Conservation (phyloP, 1,140 invertebrate genomes). For the Drosophila subobscura region DNA sequence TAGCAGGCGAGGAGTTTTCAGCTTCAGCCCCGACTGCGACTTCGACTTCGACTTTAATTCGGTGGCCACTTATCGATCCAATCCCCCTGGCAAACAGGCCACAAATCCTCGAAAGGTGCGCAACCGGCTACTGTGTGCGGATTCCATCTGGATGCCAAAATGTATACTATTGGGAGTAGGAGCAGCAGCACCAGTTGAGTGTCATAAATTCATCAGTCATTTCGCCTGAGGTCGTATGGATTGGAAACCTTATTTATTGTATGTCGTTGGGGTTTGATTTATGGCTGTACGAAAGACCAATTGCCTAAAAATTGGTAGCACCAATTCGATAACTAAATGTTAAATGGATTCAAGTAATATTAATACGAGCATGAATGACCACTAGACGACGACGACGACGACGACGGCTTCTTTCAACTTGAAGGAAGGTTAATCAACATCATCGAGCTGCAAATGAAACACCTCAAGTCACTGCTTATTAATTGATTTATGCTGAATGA, state of each 20-base stretch:
- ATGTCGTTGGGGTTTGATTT: constrained; percentile 59
- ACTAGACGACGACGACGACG: constrained; percentile 10
- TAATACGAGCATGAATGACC: constrained; percentile 12
- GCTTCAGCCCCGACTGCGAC: neutral
- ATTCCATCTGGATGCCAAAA: constrained; percentile 56
- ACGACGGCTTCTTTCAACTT: constrained; percentile 57
- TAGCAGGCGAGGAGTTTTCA: constrained; percentile 38
- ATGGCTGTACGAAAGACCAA: constrained; percentile 42
- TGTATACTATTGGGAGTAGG: constrained; percentile 40
- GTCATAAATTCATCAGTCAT: constrained; percentile 79
- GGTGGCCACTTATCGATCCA: constrained; percentile 36
- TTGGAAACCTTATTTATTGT: constrained; percentile 36
- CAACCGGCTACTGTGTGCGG: constrained; percentile 60
- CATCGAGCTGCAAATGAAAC: constrained; percentile 2
- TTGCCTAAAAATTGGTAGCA: constrained; percentile 45
- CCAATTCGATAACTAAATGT: constrained; percentile 54
- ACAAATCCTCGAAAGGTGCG: constrained; percentile 46
- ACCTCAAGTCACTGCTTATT: constrained; percentile 51
- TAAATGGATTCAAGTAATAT: constrained; percentile 32
- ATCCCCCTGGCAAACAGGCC: constrained; percentile 19
- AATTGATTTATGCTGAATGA: constrained; percentile 61
- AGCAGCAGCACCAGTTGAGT: too few species aligned
- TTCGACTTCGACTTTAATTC: constrained; percentile 13
- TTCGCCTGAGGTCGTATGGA: constrained; percentile 12
- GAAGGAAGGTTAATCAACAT: constrained; percentile 38